Evolutionary conservation across 2,888 invertebrate species (phyloP), one percentile per base, ranked within the genome.

Genomic region (Caenorhabditis panamensis): DNA sequence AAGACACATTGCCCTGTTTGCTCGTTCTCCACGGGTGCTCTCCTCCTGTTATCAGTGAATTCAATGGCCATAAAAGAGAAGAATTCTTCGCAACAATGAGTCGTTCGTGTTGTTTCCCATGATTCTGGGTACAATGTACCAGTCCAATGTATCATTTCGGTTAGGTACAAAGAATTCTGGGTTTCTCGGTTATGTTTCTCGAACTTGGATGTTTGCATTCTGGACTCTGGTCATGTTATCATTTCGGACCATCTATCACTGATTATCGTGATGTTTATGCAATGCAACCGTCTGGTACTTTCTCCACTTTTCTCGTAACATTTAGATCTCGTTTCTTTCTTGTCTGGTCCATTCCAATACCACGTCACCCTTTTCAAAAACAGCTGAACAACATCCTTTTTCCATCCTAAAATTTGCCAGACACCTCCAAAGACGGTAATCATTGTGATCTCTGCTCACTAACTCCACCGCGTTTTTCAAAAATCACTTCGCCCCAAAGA

Each of bases 21-120:
- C 67, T 67, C 67, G 67, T 67, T 56, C 67, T 56, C 20, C 28
- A 53, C 26, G 47, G 20, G 67, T 67, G 54, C 67, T 67, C 18
- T 24, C 28, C 18, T 28, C 37, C 11, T 22, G 44, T 62, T 47
- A 62, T n/a, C n/a, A n/a, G n/a, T n/a, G n/a, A n/a, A n/a, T n/a
- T 62, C 62, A 59, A 58, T 31, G 31, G 31, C 31, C 31, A 31
- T 31, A 31, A 31, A 31, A 31, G 31, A 31, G 13, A 41, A 13
- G 3, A 16, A 16, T 36, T 36, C 36, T 9, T 41, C 41, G 41
- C 13, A 16, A 41, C 41, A 41, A 41, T 9, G 20, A 62, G 18
- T 62, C 8, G 16, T 28, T 49, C 28, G 41, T 24, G 20, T 20
- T 22, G 8, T 41, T 13, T 9, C 41, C 26, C 37, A n/a, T 37